Evolutionary conservation across 2,113 vertebrate species (phyloP).

Genomic region (Tachysurus fulvidraco): DNA sequence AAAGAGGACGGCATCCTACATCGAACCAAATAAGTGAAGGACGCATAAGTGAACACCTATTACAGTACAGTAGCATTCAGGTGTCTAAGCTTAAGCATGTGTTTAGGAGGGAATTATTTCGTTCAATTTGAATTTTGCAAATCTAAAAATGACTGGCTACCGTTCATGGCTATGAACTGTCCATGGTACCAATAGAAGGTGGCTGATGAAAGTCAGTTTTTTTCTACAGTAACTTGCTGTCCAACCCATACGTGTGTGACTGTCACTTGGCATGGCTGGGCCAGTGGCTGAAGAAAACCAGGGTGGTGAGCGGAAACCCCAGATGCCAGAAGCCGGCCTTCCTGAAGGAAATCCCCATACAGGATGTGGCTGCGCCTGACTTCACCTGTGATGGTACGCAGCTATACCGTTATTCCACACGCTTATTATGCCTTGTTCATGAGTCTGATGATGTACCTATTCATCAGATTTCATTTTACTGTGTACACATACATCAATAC

Average conservation of each 20-base stretch:
- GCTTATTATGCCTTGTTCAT: background rate
- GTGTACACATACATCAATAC: background rate
- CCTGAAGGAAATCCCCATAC: conserved; percentile 97
- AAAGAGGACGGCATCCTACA: too few species aligned
- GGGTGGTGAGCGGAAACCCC: conserved; percentile 95
- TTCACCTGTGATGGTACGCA: conserved; percentile 93
- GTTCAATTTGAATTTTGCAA: background rate
- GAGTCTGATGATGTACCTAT: conserved; percentile 14
- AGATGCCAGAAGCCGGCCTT: conserved; percentile 95
- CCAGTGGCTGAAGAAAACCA: conserved; percentile 91
- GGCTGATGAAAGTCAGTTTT: background rate
- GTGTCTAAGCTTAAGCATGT: background rate
- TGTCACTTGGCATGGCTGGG: conserved; percentile 97
- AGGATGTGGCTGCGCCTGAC: conserved; percentile 93
- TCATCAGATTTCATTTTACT: background rate
- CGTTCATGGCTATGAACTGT: background rate
- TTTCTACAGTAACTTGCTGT: conserved; percentile 86
- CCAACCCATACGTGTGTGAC: conserved; percentile 96
- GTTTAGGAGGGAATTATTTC: background rate
- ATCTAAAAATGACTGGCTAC: background rate
- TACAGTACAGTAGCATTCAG: background rate
- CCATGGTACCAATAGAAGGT: background rate
- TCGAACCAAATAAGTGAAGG: background rate
- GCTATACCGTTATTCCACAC: background rate
- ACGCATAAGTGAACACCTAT: background rate